Base-by-base conservation (phyloP, 2,888 invertebrate genomes). In the Calameuta idolon region DNA sequence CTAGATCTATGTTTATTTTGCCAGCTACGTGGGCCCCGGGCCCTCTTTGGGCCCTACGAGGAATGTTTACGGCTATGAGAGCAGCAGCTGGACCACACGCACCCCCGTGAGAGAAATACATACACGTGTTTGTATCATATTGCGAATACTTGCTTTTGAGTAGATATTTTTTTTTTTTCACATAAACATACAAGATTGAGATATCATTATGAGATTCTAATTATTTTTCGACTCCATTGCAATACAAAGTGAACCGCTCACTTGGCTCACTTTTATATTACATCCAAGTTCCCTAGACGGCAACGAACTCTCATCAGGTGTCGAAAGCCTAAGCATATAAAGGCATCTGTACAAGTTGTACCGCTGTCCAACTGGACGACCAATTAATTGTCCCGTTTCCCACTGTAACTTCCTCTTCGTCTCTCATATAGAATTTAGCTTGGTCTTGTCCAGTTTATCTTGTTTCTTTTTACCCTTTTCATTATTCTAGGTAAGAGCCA, bases 11-110 rank as follows among this genome's bases (percentile, higher is more conserved):
- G 71, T 71, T 71, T 71, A 71, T 71, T 71, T 71, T 71, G 71
- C 71, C 71, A 71, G 71, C 71, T 34, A 71, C 71, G 31, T 55
- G 55, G 55, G 55, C 55, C 55, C 33, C 31, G 71, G 34, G 71
- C 31, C 71, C 71, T 35, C 75, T 73, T 75, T 35, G 74, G 79
- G 74, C 79, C 80, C 80, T 30, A 35, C 9, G 74, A 30, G 73
- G 15, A 73, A 78, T 82, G 85, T 85, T 85, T 84, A 79, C 80
- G 76, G 77, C 75, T 73, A 69, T 79, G 55, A 55, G 55, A 55
- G 55, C 55, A 40, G 75, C 80, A 82, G 81, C 78, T 77, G 82
- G 80, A 80, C 80, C 79, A 80, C 81, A 82, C 81, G 79, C 80
- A 73, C 75, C 74, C 55, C 33, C 74, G 30, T 75, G 77, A 77